Evolutionary conservation across 2,888 invertebrate species (phyloP).

Genomic region (Tiphia femorata): DNA sequence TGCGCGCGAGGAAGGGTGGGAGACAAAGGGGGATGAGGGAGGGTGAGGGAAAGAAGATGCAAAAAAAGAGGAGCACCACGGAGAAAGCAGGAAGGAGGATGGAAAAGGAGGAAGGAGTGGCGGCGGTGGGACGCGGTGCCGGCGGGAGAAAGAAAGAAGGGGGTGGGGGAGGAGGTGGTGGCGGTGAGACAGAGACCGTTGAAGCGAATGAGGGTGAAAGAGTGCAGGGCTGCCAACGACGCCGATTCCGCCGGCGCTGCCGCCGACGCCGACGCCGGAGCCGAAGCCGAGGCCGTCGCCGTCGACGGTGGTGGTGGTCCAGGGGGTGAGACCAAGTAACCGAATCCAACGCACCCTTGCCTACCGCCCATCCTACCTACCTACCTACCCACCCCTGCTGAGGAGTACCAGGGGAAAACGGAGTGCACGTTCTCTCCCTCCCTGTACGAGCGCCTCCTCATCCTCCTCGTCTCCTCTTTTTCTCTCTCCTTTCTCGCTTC

Average conservation of each 20-base stretch:
- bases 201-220: neutral
- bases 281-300: conserved; percentile 1
- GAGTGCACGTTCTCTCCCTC: conserved; percentile 50
- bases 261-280: neutral
- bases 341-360: conserved; percentile 66
- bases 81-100: conserved; percentile 15
- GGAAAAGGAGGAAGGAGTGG: neutral
- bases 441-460: conserved; percentile 32
- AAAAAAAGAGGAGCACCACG: conserved; percentile 1
- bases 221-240: conserved; percentile 9
- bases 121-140: neutral
- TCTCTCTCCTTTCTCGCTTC: conserved; percentile 26
- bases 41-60: neutral
- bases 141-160: neutral
- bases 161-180: too few species aligned
- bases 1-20: conserved; percentile 15
- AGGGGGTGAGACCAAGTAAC: conserved; percentile 65
- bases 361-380: conserved; percentile 51
- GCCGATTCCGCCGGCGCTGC: conserved; percentile 17
- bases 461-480: conserved; percentile 14
- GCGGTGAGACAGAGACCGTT: neutral
- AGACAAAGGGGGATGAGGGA: too few species aligned
- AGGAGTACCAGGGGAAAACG: conserved; percentile 51
- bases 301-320: conserved; percentile 26
- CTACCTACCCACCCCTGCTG: conserved; percentile 36